A percentile compares a stretch with the other conserved stretches of the same genome.
Conservation (phyloP, 2,113 vertebrate species). For the Uropsilus gracilis region DNA sequence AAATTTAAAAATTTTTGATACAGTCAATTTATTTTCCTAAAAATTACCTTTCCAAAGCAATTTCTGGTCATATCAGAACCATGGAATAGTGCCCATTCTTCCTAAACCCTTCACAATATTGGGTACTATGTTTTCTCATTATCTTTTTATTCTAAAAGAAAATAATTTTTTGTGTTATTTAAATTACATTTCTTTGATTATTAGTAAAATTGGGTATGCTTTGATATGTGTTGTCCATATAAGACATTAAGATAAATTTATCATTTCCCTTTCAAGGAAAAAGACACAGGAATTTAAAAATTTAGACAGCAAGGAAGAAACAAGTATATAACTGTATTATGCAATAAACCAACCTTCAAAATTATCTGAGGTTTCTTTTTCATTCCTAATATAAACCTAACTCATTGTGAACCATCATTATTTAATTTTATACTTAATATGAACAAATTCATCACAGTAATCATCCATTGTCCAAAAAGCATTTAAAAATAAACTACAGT, state of each 20-base stretch:
- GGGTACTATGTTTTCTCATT: neutral
- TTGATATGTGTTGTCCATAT: neutral
- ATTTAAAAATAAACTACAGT: conserved; percentile 44
- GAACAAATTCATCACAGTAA: conserved; percentile 9
- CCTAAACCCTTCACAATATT: conserved; percentile 18
- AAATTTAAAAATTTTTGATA: conserved; percentile 24
- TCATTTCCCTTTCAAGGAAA: conserved; percentile 18
- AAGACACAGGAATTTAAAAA: neutral
- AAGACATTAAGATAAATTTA: conserved; percentile 33
- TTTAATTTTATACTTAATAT: conserved; percentile 41
- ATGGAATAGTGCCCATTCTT: neutral
- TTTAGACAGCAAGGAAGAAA: conserved; percentile 16
- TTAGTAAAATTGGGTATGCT: conserved; percentile 27
- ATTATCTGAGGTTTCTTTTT: conserved; percentile 23
- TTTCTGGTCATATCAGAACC: neutral
- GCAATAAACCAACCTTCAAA: conserved; percentile 25
- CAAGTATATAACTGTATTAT: neutral
- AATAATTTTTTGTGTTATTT: conserved; percentile 31
- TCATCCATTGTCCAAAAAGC: neutral
- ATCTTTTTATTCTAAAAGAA: conserved; percentile 11
- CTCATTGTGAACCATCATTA: neutral
- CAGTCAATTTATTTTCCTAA: neutral
- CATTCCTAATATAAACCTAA: conserved; percentile 34
- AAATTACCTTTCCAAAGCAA: neutral
- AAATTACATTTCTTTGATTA: conserved; percentile 31